A percentile compares a stretch with the other conserved stretches of the same genome.
Conservation (phyloP, 2,888 invertebrate genomes). For the Eupithecia subfuscata region DNA sequence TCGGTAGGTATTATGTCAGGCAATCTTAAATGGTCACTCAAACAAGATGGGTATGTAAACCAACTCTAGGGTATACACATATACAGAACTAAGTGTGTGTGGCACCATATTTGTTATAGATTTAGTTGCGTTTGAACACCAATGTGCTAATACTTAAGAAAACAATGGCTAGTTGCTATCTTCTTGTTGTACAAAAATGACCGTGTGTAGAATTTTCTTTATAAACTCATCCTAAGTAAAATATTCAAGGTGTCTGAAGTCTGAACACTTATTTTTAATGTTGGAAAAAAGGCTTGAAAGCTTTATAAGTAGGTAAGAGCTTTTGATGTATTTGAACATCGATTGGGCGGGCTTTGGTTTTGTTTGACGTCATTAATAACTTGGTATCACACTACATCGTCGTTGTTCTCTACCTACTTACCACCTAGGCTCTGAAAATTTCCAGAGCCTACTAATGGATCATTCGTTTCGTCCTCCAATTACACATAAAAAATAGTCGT, state of each 20-base stretch:
- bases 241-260: neutral
- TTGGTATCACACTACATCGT: neutral
- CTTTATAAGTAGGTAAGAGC: constrained; percentile 1
- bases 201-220: constrained; percentile 12
- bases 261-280: neutral
- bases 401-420: neutral
- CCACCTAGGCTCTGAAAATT: constrained; percentile 17
- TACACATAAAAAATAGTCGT: constrained; percentile 45
- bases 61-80: neutral
- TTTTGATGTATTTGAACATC: constrained; percentile 4
- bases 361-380: constrained; percentile 28
- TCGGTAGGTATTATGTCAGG: neutral
- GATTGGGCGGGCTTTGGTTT: neutral
- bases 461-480: constrained; percentile 47
- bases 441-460: constrained; percentile 47
- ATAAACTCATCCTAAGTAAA: neutral
- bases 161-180: constrained; percentile 45
- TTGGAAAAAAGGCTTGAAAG: neutral
- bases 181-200: constrained; percentile 18
- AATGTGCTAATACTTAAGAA: constrained; percentile 53
- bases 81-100: constrained; percentile 21
- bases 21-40: constrained; percentile 12
- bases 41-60: neutral
- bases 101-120: constrained; percentile 49
- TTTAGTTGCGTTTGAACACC: constrained; percentile 50